Evolutionary conservation across 2,888 invertebrate species (phyloP), one percentile per base, ranked within the genome.

Genomic region (Arge pagana): DNA sequence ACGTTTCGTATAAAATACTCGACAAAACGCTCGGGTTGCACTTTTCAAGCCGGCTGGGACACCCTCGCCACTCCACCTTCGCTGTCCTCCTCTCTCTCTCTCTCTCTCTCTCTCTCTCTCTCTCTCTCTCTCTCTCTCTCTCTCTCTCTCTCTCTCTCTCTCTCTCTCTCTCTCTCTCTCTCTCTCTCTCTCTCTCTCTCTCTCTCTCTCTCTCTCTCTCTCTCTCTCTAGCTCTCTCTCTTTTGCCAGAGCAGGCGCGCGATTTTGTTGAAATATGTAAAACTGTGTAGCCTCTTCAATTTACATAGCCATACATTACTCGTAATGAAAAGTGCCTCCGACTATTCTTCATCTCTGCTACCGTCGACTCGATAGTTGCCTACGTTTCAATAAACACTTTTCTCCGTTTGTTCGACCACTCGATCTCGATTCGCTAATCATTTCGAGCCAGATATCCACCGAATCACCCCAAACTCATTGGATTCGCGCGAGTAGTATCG

Each of bases 1-100:
- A 70, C 71, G 68, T 73, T 72, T 69, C 74, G n/a, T n/a, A 72
- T 74, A 75, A 74, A 74, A 72, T 74, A 72, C 75, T 76, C 72
- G 71, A 73, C 67, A 66, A 74, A 76, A 72, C 64, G 76, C 76
- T 69, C 65, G 62, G 68, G 61, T 64, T 73, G 76, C 76, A 74
- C 68, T 74, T 76, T 74, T 76, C 68, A 65, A 74, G 74, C 67
- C 64, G 61, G 54, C 63, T 63, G 57, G 50, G 10, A 51, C 54
- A 52, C 36, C 43, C 21, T 28, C 30, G 31, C 26, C 53, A 39
- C 48, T 24, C 35, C 26, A 36, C 42, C 31, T 42, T 40, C 31
- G 15, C 28, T 21, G 11, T 6, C 37, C 36, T 36, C 28, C 48
- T 56, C 52, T 39, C 51, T 37, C 50, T 30, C 54, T 50, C 60